Evolutionary conservation across 2,113 vertebrate species (phyloP).

Genomic region (Anseranas semipalmata): DNA sequence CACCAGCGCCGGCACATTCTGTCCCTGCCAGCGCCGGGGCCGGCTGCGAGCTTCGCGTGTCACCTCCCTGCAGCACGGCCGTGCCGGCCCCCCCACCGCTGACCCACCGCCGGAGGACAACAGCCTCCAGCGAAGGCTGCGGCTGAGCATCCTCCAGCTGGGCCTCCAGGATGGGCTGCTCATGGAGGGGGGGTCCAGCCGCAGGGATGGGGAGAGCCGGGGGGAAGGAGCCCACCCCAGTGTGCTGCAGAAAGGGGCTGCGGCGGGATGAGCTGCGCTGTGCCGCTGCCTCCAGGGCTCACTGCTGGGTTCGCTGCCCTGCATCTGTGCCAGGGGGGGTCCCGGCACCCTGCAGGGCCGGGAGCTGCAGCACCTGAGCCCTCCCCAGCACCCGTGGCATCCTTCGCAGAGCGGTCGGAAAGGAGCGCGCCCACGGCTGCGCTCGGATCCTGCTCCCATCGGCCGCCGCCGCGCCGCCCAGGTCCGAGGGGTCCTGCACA

Average conservation of each 20-base stretch:
- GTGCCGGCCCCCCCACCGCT: not conserved
- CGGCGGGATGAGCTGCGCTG: not conserved
- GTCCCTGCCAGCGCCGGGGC: not conserved
- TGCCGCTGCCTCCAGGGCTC: too few relatives aligned
- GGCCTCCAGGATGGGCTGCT: too few relatives aligned
- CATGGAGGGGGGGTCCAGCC: too few relatives aligned
- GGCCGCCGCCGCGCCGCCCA: too few relatives aligned
- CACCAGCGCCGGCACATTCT: slow-evolving; percentile 23
- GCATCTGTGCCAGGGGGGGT: not conserved
- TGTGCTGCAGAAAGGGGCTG: not conserved
- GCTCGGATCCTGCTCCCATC: too few relatives aligned
- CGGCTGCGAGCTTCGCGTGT: not conserved
- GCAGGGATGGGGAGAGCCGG: fast-evolving
- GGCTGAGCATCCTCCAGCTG: not conserved
- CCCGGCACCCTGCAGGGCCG: fast-evolving
- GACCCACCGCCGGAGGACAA: not conserved
- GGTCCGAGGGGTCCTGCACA: too few relatives aligned
- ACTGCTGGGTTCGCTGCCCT: too few relatives aligned
- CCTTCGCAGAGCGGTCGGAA: not conserved
- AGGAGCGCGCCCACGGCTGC: too few relatives aligned
- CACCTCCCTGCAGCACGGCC: not conserved
- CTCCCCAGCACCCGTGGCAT: not conserved
- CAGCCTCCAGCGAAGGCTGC: fast-evolving
- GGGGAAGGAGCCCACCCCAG: not conserved
- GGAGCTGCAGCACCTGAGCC: not conserved